These are phyloP conservation scores for Lottia scabra DNA, from an alignment of 2,888 invertebrate species.

Conservation along the genomic window DNA sequence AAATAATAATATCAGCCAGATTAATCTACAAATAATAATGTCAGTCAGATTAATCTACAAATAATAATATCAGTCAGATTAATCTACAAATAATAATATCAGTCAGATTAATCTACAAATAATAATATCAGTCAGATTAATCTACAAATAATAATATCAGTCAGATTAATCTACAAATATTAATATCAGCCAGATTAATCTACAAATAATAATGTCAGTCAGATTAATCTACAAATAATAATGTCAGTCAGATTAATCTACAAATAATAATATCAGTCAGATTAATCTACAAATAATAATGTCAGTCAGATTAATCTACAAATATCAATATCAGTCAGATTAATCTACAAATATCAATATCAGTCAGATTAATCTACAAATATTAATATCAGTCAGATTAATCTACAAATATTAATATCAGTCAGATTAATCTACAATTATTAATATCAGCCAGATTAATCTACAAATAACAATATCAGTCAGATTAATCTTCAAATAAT, in stretches of 20 bases:
- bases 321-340: conserved; percentile 43
- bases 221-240: conserved; percentile 46
- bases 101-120: conserved; percentile 48
- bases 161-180: conserved; percentile 47
- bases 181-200: conserved; percentile 50
- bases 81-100: conserved; percentile 48
- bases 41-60: conserved; percentile 54
- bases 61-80: conserved; percentile 41
- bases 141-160: conserved; percentile 47
- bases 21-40: conserved; percentile 42
- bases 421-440: conserved; percentile 48
- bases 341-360: conserved; percentile 45
- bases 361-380: conserved; percentile 51
- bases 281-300: conserved; percentile 41
- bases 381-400: conserved; percentile 42
- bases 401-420: conserved; percentile 48
- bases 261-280: conserved; percentile 42
- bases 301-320: conserved; percentile 54
- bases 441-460: conserved; percentile 46
- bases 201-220: conserved; percentile 41
- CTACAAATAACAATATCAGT: conserved; percentile 39
- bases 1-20: conserved; percentile 42
- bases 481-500: too few species aligned
- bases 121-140: conserved; percentile 44
- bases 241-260: conserved; percentile 53